A percentile compares a stretch with the other conserved stretches of the same genome.
Conservation (phyloP, 2,797 vertebrate species). For the Poecilia velifera region DNA sequence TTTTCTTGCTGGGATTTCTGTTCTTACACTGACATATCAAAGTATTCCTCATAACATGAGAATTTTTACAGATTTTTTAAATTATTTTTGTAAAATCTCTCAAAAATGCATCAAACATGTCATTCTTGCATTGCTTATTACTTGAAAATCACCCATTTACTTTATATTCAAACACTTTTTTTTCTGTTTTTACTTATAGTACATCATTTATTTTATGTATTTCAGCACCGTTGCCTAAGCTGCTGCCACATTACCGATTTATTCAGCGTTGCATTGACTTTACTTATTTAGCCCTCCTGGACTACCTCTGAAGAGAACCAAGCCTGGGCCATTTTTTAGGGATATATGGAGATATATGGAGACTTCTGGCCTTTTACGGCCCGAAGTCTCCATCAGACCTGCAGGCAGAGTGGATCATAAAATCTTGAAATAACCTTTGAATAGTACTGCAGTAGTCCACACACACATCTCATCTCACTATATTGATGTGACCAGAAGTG, state of each 20-base stretch:
- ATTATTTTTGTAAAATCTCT: background rate
- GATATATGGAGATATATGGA: slow-evolving; percentile 4
- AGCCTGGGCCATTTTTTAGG: slow-evolving; percentile 46
- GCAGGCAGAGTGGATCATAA: slow-evolving; percentile 48
- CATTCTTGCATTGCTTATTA: slow-evolving; percentile 39
- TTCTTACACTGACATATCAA: slow-evolving; percentile 14
- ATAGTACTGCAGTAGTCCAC: slow-evolving; percentile 69
- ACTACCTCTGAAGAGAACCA: slow-evolving; percentile 76
- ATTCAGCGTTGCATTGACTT: slow-evolving; percentile 63
- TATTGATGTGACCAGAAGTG: slow-evolving; percentile 56
- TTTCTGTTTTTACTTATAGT: slow-evolving; percentile 30
- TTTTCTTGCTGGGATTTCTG: slow-evolving; percentile 26
- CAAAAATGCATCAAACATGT: slow-evolving; percentile 27
- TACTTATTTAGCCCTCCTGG: slow-evolving; percentile 58
- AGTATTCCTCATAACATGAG: background rate
- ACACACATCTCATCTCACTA: slow-evolving; percentile 71
- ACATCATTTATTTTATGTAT: slow-evolving; percentile 56
- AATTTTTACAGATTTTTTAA: background rate
- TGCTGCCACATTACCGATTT: slow-evolving; percentile 56
- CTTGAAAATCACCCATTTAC: slow-evolving; percentile 55
- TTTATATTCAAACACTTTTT: slow-evolving; percentile 39
- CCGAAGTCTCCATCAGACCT: slow-evolving; percentile 39
- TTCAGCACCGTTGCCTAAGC: slow-evolving; percentile 67
- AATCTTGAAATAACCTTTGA: slow-evolving; percentile 63
- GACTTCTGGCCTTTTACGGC: slow-evolving; percentile 27